phyloP scores from a whole-genome alignment of 2,888 invertebrate genomes.

The Strigamia crassipes region DNA sequence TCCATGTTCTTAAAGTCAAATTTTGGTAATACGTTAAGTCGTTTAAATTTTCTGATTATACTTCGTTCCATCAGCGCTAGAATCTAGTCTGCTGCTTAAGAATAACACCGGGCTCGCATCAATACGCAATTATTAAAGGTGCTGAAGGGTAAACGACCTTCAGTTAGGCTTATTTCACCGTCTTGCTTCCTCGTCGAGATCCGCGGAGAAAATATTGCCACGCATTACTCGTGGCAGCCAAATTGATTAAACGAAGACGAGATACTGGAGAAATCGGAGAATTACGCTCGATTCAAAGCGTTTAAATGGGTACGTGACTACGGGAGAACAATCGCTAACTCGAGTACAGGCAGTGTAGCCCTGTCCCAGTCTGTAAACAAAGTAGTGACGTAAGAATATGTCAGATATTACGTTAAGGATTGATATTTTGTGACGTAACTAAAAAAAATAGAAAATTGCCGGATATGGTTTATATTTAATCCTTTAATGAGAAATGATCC shows the following conservation, averaged over 20 bases:
- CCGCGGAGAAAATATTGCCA: not conserved
- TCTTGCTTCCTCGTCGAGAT: not conserved
- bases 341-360: not conserved
- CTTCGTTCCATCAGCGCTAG: constrained; percentile 57
- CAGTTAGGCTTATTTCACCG: constrained; percentile 2
- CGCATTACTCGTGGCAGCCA: not conserved
- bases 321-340: not conserved
- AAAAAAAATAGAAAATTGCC: no score
- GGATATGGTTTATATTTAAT: no score
- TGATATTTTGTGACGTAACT: not conserved
- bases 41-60: constrained; percentile 58
- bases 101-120: not conserved
- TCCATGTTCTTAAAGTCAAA: constrained; percentile 59
- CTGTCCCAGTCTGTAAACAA: not conserved
- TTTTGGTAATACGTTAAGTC: constrained; percentile 57
- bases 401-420: not conserved
- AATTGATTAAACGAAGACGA: not conserved
- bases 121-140: not conserved
- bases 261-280: no score
- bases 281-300: no score
- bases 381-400: not conserved
- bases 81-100: not conserved
- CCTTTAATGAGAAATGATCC: no score
- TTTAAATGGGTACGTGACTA: not conserved
- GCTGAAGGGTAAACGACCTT: constrained; percentile 10